A percentile compares a stretch with the other conserved stretches of the same genome.
phyloP scores from a whole-genome alignment of 2,888 invertebrate genomes.

The Brachynemurus nebulosus region DNA sequence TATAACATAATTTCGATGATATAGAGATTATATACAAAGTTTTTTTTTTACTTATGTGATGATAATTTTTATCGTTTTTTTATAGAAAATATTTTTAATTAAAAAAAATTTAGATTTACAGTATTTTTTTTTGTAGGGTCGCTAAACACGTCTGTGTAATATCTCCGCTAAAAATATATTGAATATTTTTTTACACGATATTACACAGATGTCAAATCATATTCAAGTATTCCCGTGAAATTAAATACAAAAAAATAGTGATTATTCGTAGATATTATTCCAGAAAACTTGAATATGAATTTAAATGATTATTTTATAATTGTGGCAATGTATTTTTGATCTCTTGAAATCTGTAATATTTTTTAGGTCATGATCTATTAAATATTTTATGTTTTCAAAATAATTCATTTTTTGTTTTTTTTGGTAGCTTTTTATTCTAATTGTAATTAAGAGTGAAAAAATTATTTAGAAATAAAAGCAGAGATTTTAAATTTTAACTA shows the following conservation, averaged over 20 bases:
- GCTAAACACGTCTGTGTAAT: neutral
- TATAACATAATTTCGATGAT: neutral
- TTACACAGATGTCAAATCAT: neutral
- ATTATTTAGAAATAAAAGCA: conserved; percentile 3
- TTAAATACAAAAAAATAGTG: neutral
- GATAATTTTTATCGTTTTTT: conserved; percentile 2
- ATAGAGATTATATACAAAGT: neutral
- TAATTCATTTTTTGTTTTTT: neutral
- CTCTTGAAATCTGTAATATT: conserved; percentile 7
- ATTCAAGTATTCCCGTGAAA: neutral
- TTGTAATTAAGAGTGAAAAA: neutral
- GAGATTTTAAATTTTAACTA: too few relatives aligned
- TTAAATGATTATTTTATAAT: neutral
- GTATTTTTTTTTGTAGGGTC: conserved; percentile 1
- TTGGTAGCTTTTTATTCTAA: conserved; percentile 8
- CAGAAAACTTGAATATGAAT: neutral
- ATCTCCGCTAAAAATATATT: neutral
- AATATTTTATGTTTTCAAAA: neutral
- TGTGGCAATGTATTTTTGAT: conserved; percentile 8
- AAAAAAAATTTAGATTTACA: neutral
- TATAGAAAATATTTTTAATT: neutral
- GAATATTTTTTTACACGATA: neutral
- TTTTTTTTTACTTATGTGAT: conserved; percentile 1
- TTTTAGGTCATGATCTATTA: conserved; percentile 3
- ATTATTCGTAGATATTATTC: too few relatives aligned